These are phyloP conservation scores for Crotalus tigris DNA, from an alignment of 2,113 vertebrate genomes.

Conservation along the genomic window DNA sequence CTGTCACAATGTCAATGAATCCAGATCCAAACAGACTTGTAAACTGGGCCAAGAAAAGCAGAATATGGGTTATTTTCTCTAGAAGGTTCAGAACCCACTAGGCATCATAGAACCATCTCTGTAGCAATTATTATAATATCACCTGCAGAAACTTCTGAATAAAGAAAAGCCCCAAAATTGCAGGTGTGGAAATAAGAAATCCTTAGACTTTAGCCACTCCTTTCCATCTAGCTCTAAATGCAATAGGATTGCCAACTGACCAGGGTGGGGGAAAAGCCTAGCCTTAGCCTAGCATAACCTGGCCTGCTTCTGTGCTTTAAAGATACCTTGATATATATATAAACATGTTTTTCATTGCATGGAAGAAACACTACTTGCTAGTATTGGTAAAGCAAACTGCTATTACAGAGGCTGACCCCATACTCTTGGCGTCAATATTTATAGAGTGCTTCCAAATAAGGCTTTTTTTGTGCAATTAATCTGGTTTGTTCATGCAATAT, in stretches of 20 bases:
- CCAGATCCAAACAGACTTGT: neutral
- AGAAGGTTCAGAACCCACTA: neutral
- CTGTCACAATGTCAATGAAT: neutral
- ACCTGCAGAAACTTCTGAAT: neutral
- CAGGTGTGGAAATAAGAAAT: neutral
- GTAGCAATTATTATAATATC: neutral
- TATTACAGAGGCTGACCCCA: neutral
- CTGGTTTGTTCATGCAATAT: neutral
- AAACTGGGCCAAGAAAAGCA: neutral
- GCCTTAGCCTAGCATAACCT: neutral
- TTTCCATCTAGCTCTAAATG: neutral
- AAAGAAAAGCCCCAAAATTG: neutral
- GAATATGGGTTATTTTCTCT: neutral
- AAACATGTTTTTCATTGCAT: neutral
- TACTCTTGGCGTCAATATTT: neutral
- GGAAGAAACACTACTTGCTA: neutral
- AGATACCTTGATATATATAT: neutral
- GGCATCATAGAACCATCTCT: neutral
- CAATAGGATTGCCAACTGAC: neutral
- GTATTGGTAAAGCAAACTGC: neutral
- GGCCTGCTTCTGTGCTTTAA: neutral
- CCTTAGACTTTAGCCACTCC: too few relatives aligned
- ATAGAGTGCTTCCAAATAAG: neutral
- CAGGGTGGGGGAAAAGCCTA: neutral
- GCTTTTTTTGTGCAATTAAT: neutral